Percentiles rank a stretch among this genome's conserved stretches.
Evolutionary conservation across 2,888 invertebrate species (phyloP).

Genomic region (Mongoloraphidia duomilia): DNA sequence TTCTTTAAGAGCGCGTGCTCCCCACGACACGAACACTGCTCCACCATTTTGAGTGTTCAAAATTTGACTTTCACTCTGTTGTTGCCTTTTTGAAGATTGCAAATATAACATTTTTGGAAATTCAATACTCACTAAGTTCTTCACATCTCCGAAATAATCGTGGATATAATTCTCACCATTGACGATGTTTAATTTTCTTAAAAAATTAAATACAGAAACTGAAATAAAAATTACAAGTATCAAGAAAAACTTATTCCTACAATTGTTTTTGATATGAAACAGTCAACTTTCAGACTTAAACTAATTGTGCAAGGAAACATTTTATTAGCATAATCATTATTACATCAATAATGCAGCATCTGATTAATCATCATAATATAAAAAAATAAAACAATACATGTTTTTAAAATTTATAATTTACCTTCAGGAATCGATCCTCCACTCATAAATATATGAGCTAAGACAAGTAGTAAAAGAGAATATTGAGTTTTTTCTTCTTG

Average conservation of each 20-base stretch:
- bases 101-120: not conserved
- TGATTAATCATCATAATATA: not conserved
- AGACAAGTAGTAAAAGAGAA: not conserved
- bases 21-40: not conserved
- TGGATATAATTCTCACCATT: not conserved
- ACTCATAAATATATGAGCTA: not conserved
- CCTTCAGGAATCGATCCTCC: not conserved
- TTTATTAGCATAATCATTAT: not conserved
- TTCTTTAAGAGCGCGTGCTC: not conserved
- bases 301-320: not conserved
- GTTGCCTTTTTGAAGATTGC: not conserved
- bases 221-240: not conserved
- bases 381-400: too few species aligned
- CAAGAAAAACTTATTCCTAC: not conserved
- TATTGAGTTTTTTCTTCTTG: not conserved
- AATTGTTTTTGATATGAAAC: not conserved
- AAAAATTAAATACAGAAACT: not conserved
- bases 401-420: not conserved
- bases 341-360: too few species aligned
- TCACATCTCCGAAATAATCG: not conserved
- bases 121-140: not conserved
- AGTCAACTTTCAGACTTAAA: not conserved
- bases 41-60: not conserved
- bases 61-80: not conserved
- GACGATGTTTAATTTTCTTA: not conserved